These are phyloP conservation scores for Danio jaintianensis DNA, from an alignment of 2,797 vertebrate species.

Conservation along the genomic window DNA sequence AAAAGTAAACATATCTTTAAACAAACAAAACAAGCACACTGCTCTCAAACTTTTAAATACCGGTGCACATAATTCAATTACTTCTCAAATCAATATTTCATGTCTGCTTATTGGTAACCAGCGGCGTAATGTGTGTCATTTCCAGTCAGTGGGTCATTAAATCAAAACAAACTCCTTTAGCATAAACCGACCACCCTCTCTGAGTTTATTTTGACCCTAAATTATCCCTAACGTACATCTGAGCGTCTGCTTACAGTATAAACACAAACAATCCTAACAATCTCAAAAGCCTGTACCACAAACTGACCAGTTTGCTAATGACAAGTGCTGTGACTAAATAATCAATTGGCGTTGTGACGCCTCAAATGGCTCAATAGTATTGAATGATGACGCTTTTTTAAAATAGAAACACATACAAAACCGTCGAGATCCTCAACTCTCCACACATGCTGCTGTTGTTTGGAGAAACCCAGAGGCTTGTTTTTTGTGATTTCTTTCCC, in stretches of 20 bases:
- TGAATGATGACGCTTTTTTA: conserved; percentile 55
- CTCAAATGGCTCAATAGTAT: conserved; percentile 63
- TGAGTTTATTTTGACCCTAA: not conserved
- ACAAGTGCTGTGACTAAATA: conserved; percentile 19
- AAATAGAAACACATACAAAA: conserved; percentile 17
- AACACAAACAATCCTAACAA: conserved; percentile 18
- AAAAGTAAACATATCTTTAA: not conserved
- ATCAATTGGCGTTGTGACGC: conserved; percentile 60
- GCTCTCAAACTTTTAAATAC: not conserved
- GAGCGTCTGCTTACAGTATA: not conserved
- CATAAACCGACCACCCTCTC: not conserved
- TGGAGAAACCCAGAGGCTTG: conserved; percentile 13
- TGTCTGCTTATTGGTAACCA: not conserved
- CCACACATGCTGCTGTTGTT: conserved; percentile 13
- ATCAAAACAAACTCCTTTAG: not conserved
- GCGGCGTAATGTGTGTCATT: not conserved
- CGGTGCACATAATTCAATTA: too few relatives aligned
- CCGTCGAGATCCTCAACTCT: not conserved
- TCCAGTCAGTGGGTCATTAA: not conserved
- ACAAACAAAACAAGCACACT: too few relatives aligned
- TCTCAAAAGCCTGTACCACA: not conserved
- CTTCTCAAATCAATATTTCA: not conserved
- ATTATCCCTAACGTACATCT: not conserved
- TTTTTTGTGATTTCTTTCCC: conserved; percentile 19
- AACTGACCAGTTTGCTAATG: conserved; percentile 14